Conservation (phyloP, 2,113 vertebrate genomes). For the Podilymbus podiceps region DNA sequence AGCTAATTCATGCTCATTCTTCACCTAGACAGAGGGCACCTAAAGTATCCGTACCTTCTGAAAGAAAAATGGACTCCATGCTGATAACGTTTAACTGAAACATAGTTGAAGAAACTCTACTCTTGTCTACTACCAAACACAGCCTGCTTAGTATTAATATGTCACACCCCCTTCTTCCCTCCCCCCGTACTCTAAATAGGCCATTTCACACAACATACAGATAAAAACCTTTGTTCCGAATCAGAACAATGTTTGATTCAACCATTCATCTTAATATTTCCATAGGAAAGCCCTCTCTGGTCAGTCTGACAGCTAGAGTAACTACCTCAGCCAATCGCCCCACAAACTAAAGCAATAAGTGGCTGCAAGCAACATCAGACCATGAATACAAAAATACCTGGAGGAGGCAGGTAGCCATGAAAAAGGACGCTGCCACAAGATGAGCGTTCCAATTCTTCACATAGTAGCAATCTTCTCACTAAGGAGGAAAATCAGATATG, state of each 20-base stretch:
- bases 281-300: not conserved
- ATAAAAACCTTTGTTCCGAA: not conserved
- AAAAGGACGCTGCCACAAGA: conserved; percentile 98
- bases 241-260: not conserved
- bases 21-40: not conserved
- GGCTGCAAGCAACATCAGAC: not conserved
- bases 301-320: not conserved
- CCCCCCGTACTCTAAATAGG: not conserved
- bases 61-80: not conserved
- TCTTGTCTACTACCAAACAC: not conserved
- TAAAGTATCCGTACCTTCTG: not conserved
- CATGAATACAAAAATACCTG: conserved; percentile 74
- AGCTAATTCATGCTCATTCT: not conserved
- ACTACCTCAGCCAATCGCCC: not conserved
- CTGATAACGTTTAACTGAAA: not conserved
- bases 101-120: not conserved
- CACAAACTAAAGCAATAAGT: not conserved
- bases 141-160: not conserved
- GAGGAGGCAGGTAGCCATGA: conserved; percentile 95
- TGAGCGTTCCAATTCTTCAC: conserved; percentile 95
- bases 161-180: not conserved
- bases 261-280: not conserved
- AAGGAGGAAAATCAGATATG: not conserved
- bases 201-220: not conserved
- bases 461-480: conserved; percentile 92